Base-by-base conservation (phyloP, 2,113 vertebrate genomes). In the Rhinopomastus cyanomelas region DNA sequence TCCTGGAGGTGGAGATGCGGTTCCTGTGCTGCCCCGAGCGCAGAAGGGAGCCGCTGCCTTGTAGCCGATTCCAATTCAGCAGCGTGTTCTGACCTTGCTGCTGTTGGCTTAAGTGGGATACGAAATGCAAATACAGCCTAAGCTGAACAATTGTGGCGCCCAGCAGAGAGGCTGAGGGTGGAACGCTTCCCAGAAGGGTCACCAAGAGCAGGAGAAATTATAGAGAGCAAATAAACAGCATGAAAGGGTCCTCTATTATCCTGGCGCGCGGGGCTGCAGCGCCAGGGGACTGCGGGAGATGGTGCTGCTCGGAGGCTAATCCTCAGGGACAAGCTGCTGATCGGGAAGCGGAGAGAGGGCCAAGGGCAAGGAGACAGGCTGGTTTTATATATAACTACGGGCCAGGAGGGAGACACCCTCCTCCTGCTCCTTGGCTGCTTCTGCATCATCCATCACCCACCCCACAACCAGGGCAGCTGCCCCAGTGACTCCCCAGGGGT, bases 61-160 rank as follows among this genome's bases (percentile, higher is more conserved):
- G 34, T 13, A 71, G 69, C 57, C 56, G 30, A 3, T 65, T 92
- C 77, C 73, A 11, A 11, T 93, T 44, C 74, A 65, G 62, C 84
- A 66, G 44, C 18, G 48, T 16, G 79, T 64, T 68, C 86, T 95
- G 90, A 92, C 95, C 93, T 96, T 94, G 90, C 49, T 84, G 88
- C 16, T 92, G 90, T 91, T 86, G 83, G 77, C 93, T 95, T 95
- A 90, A 94, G 90, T 78, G 87, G 88, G 77, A 91, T 94, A 82
- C 88, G 92, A 94, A 95, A 95, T 96, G 94, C 93, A 96, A 96
- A 96, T 95, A 89, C 3, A 86, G 81, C 81, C 74, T 74, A 71
- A 90, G 65, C 88, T 75, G 55, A 69, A 87, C 85, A 82, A 88
- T 91, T 75, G 93, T 90, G 95, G 75, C 90, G 84, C 49, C 91